Conservation (phyloP, 2,888 invertebrate species). For the Pediacus dermestoides region DNA sequence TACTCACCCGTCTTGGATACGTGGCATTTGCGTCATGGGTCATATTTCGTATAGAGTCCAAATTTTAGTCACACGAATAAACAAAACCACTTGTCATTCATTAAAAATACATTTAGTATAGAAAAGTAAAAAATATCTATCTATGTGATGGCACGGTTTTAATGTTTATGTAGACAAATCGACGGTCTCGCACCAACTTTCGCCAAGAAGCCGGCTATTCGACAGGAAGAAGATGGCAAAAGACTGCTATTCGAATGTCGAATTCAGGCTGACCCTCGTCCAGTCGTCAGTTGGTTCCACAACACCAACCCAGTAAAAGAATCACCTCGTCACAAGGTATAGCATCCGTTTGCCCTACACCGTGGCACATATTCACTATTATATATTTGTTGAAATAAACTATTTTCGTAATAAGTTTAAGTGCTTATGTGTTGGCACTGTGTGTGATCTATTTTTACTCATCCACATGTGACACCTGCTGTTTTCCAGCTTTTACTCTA, state of each 20-base stretch:
- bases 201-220: conserved; percentile 94
- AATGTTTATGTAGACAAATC: conserved; percentile 71
- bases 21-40: conserved; percentile 40
- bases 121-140: too few relatives aligned
- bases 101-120: conserved; percentile 5
- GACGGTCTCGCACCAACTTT: conserved; percentile 97
- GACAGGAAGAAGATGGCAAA: conserved; percentile 95
- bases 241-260: conserved; percentile 90
- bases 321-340: conserved; percentile 82
- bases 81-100: background rate
- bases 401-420: conserved; percentile 29
- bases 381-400: conserved; percentile 20
- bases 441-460: conserved; percentile 32
- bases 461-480: conserved; percentile 36
- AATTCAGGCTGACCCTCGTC: conserved; percentile 89
- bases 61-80: conserved; percentile 6
- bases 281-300: conserved; percentile 87
- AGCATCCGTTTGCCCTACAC: too few relatives aligned
- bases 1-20: conserved; percentile 31
- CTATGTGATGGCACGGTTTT: too few relatives aligned
- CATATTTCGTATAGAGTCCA: conserved; percentile 25
- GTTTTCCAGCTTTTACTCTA: conserved; percentile 25
- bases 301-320: conserved; percentile 78
- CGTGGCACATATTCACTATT: conserved; percentile 7
- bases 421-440: conserved; percentile 31